These are phyloP conservation scores for Cepphus grylle DNA, from an alignment of 2,113 vertebrate species.

Conservation along the genomic window DNA sequence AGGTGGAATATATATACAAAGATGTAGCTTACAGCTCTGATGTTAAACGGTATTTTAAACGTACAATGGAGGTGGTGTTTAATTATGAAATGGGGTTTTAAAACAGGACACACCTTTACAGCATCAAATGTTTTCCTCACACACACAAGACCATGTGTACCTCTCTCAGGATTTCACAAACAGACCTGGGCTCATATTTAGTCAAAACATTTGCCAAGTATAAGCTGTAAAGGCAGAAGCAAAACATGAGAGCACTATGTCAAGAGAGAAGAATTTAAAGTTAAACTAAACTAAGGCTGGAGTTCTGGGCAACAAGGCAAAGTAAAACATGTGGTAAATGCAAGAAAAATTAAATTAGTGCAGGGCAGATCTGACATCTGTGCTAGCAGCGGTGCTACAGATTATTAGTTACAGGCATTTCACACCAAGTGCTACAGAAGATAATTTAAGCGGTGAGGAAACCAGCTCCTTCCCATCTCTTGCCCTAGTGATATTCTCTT, in stretches of 20 bases:
- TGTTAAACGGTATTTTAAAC: neutral
- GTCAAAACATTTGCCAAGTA: neutral
- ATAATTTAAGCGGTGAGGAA: neutral
- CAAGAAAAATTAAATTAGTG: constrained; percentile 1
- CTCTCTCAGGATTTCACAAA: neutral
- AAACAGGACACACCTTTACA: neutral
- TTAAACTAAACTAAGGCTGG: neutral
- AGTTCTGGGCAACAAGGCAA: neutral
- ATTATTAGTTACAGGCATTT: neutral
- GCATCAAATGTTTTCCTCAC: neutral
- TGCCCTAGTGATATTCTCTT: neutral
- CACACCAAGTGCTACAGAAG: neutral
- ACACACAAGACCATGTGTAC: neutral
- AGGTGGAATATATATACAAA: neutral
- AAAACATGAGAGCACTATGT: neutral
- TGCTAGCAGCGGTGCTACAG: neutral
- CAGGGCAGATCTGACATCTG: neutral
- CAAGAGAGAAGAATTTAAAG: neutral
- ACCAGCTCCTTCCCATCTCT: neutral
- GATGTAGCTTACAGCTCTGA: neutral
- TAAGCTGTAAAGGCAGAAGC: neutral
- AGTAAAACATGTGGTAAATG: neutral
- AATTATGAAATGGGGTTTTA: neutral
- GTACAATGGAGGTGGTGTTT: neutral
- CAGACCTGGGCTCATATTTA: neutral